Percentiles rank a stretch among this genome's conserved stretches.
Evolutionary conservation across 2,888 invertebrate species (phyloP).

Genomic region (Cremastobaeus sp.): DNA sequence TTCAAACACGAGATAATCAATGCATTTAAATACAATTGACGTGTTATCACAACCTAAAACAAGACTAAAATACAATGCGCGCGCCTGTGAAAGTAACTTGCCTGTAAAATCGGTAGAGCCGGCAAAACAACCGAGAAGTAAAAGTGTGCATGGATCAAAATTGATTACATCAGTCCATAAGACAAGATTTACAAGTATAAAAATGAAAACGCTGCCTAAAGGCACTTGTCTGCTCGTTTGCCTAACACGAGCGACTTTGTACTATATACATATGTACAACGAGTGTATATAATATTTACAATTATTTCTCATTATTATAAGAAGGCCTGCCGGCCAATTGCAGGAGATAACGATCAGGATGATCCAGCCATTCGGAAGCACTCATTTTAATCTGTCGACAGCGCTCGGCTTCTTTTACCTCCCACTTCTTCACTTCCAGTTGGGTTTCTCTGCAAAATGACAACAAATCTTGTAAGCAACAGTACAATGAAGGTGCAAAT

Average conservation of each 20-base stretch:
- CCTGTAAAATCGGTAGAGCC: no score
- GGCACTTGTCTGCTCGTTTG: no score
- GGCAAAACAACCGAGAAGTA: no score
- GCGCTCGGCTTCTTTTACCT: conserved; percentile 91
- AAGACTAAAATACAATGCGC: conserved; percentile 14
- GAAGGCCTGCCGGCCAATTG: conserved; percentile 91
- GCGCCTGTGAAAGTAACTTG: conserved; percentile 7
- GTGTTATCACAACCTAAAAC: conserved; percentile 24
- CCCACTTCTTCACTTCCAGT: conserved; percentile 93
- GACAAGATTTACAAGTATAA: no score
- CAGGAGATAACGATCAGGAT: conserved; percentile 94
- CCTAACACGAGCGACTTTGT: neutral
- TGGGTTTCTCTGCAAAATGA: conserved; percentile 89
- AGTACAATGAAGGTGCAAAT: no score
- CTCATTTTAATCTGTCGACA: conserved; percentile 91
- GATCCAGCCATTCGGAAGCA: conserved; percentile 95
- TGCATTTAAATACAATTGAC: neutral
- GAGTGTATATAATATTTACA: conserved; percentile 12
- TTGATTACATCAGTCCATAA: neutral
- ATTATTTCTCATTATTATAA: conserved; percentile 83
- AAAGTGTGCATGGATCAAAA: no score
- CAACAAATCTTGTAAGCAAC: no score
- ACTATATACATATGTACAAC: conserved; percentile 54
- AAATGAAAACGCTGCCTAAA: no score
- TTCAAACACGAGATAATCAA: no score